Evolutionary conservation across 2,797 vertebrate species (phyloP), one percentile per base, ranked within the genome.

Genomic region (Meda fulgida): DNA sequence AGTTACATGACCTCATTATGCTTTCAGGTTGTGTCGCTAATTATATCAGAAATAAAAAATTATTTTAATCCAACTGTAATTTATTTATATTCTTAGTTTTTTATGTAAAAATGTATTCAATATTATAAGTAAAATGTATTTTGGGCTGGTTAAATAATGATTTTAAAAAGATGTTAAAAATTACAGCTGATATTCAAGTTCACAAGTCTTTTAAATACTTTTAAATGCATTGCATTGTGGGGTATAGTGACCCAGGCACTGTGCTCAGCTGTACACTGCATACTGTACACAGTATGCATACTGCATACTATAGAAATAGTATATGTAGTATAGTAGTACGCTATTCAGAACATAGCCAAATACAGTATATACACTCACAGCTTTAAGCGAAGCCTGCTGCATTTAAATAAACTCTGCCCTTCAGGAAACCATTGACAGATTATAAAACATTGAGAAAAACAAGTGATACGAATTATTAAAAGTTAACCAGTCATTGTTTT

Each of bases 361-460:
- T 51, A 76, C 71, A 83, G 60, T 31, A 26, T 66, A 65, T 36
- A 38, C 23, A 51, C 3, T 82, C 53, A 73, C 70, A 76, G 58
- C 40, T 75, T 83, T 34, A 82, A n/a, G 38, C 53, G 14, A 43
- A 43, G n/a, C 36, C 36, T 18, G 70, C 26, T 23, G 10, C 9
- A 11, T 83, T 83, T 75, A 65, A 66, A 76, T n/a, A 21, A 83
- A 83, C 43, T 66, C 71, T 53, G 58, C 21, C 31, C 71, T 19
- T 48, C 23, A 66, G 6, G 23, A 83, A 76, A 75, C 23, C 21
- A 71, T 5, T 40, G 51, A 58, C 67, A 66, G 18, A 48, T 83
- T 75, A 73, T 73, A 63, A 65, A 83, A 65, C 43, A 75, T 36
- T 75, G 40, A n/a, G 40, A 75, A 73, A 72, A 83, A 75, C 75